Percentiles rank a stretch among this genome's conserved stretches.
phyloP scores from a whole-genome alignment of 2,797 vertebrate species.

The Xenentodon cancila region DNA sequence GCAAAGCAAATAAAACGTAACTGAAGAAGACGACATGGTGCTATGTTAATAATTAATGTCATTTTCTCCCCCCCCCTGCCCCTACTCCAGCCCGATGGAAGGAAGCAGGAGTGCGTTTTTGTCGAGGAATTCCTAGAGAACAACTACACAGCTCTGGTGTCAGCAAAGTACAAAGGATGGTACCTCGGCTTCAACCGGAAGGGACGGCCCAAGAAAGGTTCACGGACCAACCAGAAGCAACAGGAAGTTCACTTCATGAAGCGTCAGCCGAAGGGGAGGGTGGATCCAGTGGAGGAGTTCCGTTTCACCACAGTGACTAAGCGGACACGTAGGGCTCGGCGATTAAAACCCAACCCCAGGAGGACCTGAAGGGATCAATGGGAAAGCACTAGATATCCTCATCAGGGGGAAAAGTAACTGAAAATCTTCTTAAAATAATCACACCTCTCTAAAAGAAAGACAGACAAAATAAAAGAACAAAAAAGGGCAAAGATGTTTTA shows the following conservation, averaged over 20 bases:
- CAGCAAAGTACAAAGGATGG: conserved; percentile 88
- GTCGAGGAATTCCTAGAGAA: conserved; percentile 89
- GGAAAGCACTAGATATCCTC: conserved; percentile 55
- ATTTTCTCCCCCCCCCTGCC: neutral
- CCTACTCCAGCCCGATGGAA: conserved; percentile 78
- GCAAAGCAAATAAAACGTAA: too few relatives aligned
- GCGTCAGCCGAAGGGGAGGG: conserved; percentile 79
- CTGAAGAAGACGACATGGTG: neutral
- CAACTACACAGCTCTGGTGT: conserved; percentile 87
- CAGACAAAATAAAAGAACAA: conserved; percentile 54
- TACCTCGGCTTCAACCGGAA: conserved; percentile 88
- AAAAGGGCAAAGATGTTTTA: conserved; percentile 84
- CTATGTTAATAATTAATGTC: conserved; percentile 17
- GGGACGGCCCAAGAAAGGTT: conserved; percentile 85
- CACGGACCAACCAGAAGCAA: conserved; percentile 83
- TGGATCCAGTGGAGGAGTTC: conserved; percentile 82
- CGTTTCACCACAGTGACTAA: conserved; percentile 86
- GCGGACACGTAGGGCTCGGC: conserved; percentile 85
- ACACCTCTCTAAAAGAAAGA: conserved; percentile 63
- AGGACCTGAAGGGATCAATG: conserved; percentile 73
- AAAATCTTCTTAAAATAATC: conserved; percentile 71
- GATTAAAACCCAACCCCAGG: conserved; percentile 80
- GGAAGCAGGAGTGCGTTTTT: conserved; percentile 85
- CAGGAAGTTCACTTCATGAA: conserved; percentile 91
- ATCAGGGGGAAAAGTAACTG: conserved; percentile 38